Evolutionary conservation across 2,797 vertebrate genomes (phyloP), one percentile per base, ranked within the genome.

Genomic region (Clarias platycephalus): DNA sequence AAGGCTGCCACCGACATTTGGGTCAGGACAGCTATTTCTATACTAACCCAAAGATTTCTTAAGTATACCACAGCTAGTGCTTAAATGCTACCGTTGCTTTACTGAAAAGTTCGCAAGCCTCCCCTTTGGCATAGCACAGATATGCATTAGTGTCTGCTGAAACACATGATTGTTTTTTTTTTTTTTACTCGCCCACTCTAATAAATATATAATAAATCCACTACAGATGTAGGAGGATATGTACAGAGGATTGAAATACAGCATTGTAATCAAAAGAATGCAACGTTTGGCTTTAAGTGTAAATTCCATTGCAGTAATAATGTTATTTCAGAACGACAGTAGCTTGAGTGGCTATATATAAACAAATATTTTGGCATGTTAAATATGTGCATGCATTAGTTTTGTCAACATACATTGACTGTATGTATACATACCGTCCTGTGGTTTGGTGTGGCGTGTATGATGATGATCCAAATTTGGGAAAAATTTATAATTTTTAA

Each of bases 291-390:
- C 40, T 76, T 58, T 40, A 53, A 62, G 12, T 12, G 49, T 22
- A 55, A 28, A 26, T 70, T 82, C 31, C 22, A 58, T 64, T 28
- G 16, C 55, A 57, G 60, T 80, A 60, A 76, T 62, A 63, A 64
- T 63, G 44, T 80, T 75, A 10, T 22, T 58, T 55, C 34, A 62
- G 9, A 37, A 49, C 28, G 72, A 7, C 34, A 80, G 44, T 66
- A 26, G 37, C 76, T 40, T 37, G 8, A 80, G 49, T 83, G 75
- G 31, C 66, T 86, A 60, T 83, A 83, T 77, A 86, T 86, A 86
- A 80, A 71, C n/a, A 77, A 58, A 22, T 60, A 58, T 53, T 74
- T 40, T 70, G 85, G 55, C 58, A 85, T 86, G 13, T 60, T 75
- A 31, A 64, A 77, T 70, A 70, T 86, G 40, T 55, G 62, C 67